Base-by-base conservation (phyloP, 2,888 invertebrate species). In the Drosophila neutralis region DNA sequence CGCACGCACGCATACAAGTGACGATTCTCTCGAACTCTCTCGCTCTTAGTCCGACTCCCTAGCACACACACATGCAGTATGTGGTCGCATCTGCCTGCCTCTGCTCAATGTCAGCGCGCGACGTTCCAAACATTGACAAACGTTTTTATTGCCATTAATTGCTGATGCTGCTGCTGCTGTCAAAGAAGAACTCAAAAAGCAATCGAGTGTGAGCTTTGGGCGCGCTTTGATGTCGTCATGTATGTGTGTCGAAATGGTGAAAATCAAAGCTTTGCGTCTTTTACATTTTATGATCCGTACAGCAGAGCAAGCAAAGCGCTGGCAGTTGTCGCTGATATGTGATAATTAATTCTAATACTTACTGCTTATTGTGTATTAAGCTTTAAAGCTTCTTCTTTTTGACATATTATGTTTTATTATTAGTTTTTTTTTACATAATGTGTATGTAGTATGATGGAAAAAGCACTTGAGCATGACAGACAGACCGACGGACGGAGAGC, bases 71-170 rank as follows among this genome's bases (percentile, higher is more conserved):
- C 21, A 21, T 21, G 5, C 21, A 42, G 29, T 63, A 13, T 56
- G 53, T 51, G 31, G 33, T 54, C 35, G 18, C 8, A 13, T 45
- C 33, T 27, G 36, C 33, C 38, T 27, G 52, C 18, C 62, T 58
- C 62, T 60, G 63, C 63, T 67, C 78, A 80, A 80, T 73, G 78
- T 62, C 77, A 77, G 49, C 56, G 38, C 36, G 51, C 51, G 56
- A 61, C 60, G 40, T 59, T 58, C 57, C 54, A 69, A 78, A 67
- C 68, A 78, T 78, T 76, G 78, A 68, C 73, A 73, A 80, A 75
- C 80, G 80, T 70, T 80, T 45, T 77, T 76, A 80, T 80, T 76
- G 80, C 66, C 57, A 63, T 80, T 80, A 77, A 70, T 80, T 71
- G 80, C 31, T 57, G 57, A 21, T 52, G 36, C 27, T 24, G 54